These are phyloP conservation scores for Ylistrum balloti DNA, from an alignment of 1,140 invertebrate species.

Conservation along the genomic window DNA sequence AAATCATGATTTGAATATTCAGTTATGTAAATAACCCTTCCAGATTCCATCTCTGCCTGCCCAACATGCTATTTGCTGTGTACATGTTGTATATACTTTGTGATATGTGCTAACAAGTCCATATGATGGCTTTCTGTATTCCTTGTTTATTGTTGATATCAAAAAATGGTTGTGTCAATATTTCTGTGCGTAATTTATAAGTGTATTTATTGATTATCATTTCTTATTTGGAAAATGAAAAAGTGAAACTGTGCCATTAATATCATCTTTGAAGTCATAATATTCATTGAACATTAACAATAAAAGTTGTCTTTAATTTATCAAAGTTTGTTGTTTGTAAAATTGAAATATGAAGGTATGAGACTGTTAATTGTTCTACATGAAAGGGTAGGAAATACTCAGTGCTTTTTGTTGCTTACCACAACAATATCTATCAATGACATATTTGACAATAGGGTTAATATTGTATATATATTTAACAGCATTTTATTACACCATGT, in stretches of 20 bases:
- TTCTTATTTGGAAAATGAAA: background rate
- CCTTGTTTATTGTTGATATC: background rate
- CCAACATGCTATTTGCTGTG: background rate
- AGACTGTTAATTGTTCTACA: no score
- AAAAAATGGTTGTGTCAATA: conserved; percentile 20
- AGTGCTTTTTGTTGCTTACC: no score
- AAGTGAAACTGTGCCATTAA: conserved; percentile 27
- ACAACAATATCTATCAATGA: no score
- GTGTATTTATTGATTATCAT: background rate
- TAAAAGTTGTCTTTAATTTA: background rate
- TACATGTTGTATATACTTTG: conserved; percentile 26
- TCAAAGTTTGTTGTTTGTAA: background rate
- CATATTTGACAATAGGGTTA: no score
- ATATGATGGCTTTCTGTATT: conserved; percentile 30
- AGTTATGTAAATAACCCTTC: conserved; percentile 8
- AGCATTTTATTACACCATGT: no score
- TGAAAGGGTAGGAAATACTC: no score
- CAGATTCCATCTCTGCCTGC: background rate
- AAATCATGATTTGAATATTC: background rate
- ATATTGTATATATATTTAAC: no score
- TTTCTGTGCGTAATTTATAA: background rate
- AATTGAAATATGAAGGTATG: no score
- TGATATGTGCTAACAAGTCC: background rate
- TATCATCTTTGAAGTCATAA: background rate
- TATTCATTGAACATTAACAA: conserved; percentile 23